phyloP scores from a whole-genome alignment of 2,888 invertebrate genomes.

The Auanema freiburgensis region DNA sequence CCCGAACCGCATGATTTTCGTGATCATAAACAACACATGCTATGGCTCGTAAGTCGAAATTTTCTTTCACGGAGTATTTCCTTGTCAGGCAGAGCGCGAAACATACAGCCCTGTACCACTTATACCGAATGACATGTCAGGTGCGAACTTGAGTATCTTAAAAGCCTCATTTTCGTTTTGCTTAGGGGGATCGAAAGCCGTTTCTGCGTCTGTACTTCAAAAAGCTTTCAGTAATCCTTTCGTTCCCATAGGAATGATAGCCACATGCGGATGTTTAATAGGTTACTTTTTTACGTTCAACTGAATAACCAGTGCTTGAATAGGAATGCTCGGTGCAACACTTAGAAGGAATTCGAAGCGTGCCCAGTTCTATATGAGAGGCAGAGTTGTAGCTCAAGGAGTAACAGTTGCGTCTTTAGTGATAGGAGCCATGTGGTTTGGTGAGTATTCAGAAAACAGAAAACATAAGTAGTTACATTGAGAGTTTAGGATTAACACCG shows the following conservation, averaged over 20 bases:
- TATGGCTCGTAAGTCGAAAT: constrained; percentile 37
- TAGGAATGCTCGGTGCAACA: constrained; percentile 52
- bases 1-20: constrained; percentile 46
- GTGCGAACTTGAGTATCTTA: constrained; percentile 6
- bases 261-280: constrained; percentile 52
- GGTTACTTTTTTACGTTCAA: constrained; percentile 24
- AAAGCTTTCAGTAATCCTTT: constrained; percentile 51
- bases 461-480: not conserved
- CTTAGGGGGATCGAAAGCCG: constrained; percentile 6
- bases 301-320: not conserved
- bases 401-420: constrained; percentile 52
- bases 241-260: constrained; percentile 54
- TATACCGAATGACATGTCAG: constrained; percentile 48
- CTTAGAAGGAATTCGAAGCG: constrained; percentile 43
- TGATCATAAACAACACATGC: constrained; percentile 49
- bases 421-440: constrained; percentile 48
- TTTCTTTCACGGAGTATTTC: not conserved
- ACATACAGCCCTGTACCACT: constrained; percentile 43
- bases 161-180: constrained; percentile 3
- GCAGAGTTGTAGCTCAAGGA: constrained; percentile 49
- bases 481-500: not conserved
- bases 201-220: constrained; percentile 32
- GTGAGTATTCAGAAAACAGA: constrained; percentile 18
- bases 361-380: constrained; percentile 55
- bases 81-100: constrained; percentile 32